Base-by-base conservation (phyloP, 2,797 vertebrate species). In the Pagetopsis macropterus region DNA sequence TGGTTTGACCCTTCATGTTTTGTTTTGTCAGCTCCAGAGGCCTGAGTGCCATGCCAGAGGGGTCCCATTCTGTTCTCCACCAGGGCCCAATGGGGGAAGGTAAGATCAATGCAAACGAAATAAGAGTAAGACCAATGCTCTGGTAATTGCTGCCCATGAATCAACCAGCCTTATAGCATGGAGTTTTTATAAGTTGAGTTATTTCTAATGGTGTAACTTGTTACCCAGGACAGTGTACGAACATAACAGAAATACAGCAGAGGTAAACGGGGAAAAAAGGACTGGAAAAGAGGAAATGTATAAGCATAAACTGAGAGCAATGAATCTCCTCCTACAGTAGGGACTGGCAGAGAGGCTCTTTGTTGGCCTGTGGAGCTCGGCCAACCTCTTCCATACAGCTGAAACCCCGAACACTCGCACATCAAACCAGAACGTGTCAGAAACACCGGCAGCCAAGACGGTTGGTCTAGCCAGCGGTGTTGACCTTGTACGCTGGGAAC, bases 11-110 rank as follows among this genome's bases (percentile, higher is more conserved):
- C 23, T 70, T 67, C 66, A 9, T 88, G 62, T 84, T 83, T 88
- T 87, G 59, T 80, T 75, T 83, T 56, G 37, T 84, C 85, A 94
- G 92, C 75, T 88, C 85, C 86, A 84, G 87, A 91, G 89, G 92
- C 83, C 87, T 65, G 78, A 89, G 91, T 94, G 94, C 88, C 93
- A 95, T 95, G 94, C 94, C 94, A 91, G 94, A 94, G 88, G 93
- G 90, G 83, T 93, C 92, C 84, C 90, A 75, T 72, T 84, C 87
- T 88, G 79, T 73, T 91, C 89, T 87, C 84, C 83, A 92, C 83
- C 92, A 89, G 88, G 90, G 83, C 89, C 90, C 88, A 81, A 95
- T 95, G 95, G 94, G 93, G 92, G 95, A 95, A 95, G 95, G 95
- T 95, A 93, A 93, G 88, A 78, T 51, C 58, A 70, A 1, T 59